A percentile compares a stretch with the other conserved stretches of the same genome.
Conservation (phyloP, 2,888 invertebrate genomes). For the Torymus texanus region DNA sequence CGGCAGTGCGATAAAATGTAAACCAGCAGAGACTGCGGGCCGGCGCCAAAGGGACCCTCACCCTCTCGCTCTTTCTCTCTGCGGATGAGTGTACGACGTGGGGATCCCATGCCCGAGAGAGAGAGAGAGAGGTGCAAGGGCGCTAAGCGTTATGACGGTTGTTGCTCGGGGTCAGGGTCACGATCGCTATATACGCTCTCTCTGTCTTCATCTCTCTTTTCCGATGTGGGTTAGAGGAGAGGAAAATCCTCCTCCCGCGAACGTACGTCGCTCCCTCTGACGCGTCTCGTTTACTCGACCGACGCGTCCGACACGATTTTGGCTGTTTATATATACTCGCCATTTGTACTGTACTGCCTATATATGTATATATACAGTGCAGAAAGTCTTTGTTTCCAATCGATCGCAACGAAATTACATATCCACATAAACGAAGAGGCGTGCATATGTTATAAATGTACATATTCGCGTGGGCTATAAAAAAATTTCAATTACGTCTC, state of each 20-base stretch:
- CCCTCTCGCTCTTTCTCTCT: slow-evolving; percentile 35
- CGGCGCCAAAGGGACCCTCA: slow-evolving; percentile 68
- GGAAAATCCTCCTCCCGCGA: slow-evolving; percentile 38
- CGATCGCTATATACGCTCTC: slow-evolving; percentile 50
- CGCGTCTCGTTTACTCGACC: too few relatives aligned
- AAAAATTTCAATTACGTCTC: slow-evolving; percentile 24
- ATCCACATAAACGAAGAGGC: too few relatives aligned
- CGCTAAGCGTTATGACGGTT: slow-evolving; percentile 66
- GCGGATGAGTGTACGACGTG: too few relatives aligned
- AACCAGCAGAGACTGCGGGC: slow-evolving; percentile 59
- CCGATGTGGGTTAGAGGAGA: slow-evolving; percentile 53
- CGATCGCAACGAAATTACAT: too few relatives aligned
- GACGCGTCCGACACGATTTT: too few relatives aligned
- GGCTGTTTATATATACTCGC: too few relatives aligned
- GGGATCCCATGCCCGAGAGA: slow-evolving; percentile 23
- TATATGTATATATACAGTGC: too few relatives aligned
- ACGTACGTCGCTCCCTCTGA: background rate
- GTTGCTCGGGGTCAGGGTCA: slow-evolving; percentile 70
- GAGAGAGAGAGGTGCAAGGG: slow-evolving; percentile 64
- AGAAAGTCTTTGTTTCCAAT: too few relatives aligned
- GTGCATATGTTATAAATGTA: too few relatives aligned
- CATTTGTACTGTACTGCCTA: too few relatives aligned
- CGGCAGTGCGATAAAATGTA: slow-evolving; percentile 66
- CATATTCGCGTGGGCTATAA: background rate
- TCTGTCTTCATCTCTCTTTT: slow-evolving; percentile 3